Evolutionary conservation across 2,113 vertebrate species (phyloP).

Genomic region (Oreochromis tanganicae): DNA sequence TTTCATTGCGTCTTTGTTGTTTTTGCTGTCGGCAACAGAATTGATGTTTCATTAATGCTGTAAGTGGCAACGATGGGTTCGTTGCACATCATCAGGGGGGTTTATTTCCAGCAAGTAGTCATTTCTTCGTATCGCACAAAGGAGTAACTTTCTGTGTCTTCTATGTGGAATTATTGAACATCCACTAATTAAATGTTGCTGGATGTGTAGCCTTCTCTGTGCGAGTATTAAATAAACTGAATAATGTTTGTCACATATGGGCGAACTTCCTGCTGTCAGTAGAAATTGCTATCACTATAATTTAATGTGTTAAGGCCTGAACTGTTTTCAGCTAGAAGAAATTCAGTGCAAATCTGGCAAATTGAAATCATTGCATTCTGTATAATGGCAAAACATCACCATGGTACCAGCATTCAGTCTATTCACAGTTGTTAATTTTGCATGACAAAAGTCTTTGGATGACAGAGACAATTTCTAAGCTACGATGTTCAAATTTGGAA

Average conservation of each 20-base stretch:
- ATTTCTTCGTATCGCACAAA: not conserved
- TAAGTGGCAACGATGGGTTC: not conserved
- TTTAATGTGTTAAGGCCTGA: not conserved
- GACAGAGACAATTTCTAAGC: not conserved
- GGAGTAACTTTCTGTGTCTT: not conserved
- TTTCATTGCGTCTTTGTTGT: not conserved
- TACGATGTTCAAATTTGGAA: not conserved
- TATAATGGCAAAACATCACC: not conserved
- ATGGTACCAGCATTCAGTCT: not conserved
- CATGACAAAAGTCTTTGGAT: not conserved
- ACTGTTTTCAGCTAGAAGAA: not conserved
- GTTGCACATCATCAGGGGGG: not conserved
- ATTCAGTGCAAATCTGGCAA: not conserved
- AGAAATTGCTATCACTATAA: not conserved
- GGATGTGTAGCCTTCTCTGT: not conserved
- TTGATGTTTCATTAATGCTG: not conserved
- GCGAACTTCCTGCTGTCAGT: not conserved
- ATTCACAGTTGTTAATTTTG: not conserved
- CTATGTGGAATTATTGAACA: not conserved
- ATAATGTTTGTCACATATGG: not conserved
- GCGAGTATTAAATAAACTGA: not conserved
- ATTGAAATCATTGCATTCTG: not conserved
- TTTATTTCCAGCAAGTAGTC: not conserved
- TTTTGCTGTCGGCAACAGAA: not conserved
- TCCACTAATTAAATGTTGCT: not conserved